Base-by-base conservation (phyloP, 2,797 vertebrate genomes). In the Nannoperca obscura region DNA sequence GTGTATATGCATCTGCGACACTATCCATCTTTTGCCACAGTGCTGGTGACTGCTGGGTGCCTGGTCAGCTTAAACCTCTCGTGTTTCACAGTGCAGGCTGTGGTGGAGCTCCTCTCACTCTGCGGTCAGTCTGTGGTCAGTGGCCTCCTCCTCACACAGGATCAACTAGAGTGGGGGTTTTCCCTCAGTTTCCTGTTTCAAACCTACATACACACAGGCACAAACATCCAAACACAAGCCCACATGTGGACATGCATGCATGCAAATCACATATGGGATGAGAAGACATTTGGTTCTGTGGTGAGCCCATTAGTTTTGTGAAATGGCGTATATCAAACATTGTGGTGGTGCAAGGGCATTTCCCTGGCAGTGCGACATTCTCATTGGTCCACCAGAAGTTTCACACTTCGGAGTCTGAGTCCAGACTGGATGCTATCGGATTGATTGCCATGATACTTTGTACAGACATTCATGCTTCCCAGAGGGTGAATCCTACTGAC, bases 91-190 rank as follows among this genome's bases (percentile, higher is more conserved):
- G 1, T 63, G 79, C 64, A 77, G 47, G 60, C 74, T 77, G 81
- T 8, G 82, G 85, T 78, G 17, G 2, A 55, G 54, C 65, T 81
- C 58, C 30, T 55, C 71, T 85, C 57, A 73, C 58, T 77, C 76
- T 88, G 86, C 15, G 89, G 85, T 76, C 32, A 8, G 55, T 64
- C 86, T 89, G 89, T 89, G 91, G 88, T 91, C 84, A 77, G 76
- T 59, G 72, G 87, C 60, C 80, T 86, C 57, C 65, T 84, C 72
- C 65, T 84, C 71, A 78, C 82, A 84, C 79, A 85, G 71, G 65
- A 89, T 87, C 62, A 17, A 76, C 69, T 72, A 55, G 84, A 86
- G 76, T 77, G 65, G 32, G 20, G 7, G 27, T 42, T 50, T 55
- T 49, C 30, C 42, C 76, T 52, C 47, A 40, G 71, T 75, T 90